A percentile compares a stretch with the other conserved stretches of the same genome.
These are phyloP conservation scores for Eupithecia subumbrata DNA, from an alignment of 2,888 invertebrate species.

Conservation along the genomic window DNA sequence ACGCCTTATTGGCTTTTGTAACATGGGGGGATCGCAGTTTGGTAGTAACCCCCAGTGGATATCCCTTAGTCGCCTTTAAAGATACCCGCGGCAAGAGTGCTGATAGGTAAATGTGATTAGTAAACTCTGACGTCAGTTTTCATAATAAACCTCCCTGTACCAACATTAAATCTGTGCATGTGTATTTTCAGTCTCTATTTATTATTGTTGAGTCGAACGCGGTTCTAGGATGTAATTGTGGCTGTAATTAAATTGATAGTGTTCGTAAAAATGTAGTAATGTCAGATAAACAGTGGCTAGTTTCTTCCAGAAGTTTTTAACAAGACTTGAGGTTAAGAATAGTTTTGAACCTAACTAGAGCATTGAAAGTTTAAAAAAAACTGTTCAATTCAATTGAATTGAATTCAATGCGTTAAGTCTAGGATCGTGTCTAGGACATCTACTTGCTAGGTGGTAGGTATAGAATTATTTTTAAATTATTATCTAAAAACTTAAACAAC, in stretches of 20 bases:
- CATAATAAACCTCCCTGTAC: not conserved
- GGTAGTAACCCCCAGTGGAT: too few species aligned
- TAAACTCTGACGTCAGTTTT: not conserved
- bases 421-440: too few species aligned
- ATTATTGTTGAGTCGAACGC: constrained; percentile 2
- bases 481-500: too few species aligned
- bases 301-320: not conserved
- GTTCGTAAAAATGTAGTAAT: constrained; percentile 1
- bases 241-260: constrained; percentile 27
- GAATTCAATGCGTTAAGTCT: too few species aligned
- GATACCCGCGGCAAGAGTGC: too few species aligned
- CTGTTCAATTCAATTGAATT: not conserved
- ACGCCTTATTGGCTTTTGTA: too few species aligned
- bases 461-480: too few species aligned
- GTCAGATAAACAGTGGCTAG: not conserved
- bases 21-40: too few species aligned
- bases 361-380: not conserved
- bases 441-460: too few species aligned
- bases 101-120: not conserved
- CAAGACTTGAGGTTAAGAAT: not conserved
- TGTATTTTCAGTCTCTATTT: not conserved
- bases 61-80: too few species aligned
- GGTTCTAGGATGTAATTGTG: constrained; percentile 1
- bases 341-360: not conserved
- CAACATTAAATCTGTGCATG: not conserved